These are phyloP conservation scores for Caprella mutica DNA, from an alignment of 2,888 invertebrate genomes.

Conservation along the genomic window DNA sequence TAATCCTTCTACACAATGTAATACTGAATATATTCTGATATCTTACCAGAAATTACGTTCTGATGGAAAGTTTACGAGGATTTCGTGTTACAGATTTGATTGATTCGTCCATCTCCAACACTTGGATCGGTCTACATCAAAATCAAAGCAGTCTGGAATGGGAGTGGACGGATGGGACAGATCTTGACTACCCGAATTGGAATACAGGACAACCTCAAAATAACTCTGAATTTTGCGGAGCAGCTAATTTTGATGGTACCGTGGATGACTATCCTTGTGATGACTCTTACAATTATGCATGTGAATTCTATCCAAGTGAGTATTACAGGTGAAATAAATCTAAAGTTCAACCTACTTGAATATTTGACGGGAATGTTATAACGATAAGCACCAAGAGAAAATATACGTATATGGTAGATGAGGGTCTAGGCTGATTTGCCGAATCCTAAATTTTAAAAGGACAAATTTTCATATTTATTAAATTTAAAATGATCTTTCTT, in stretches of 20 bases:
- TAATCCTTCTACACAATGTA: neutral
- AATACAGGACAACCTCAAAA: neutral
- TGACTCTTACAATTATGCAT: neutral
- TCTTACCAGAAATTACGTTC: neutral
- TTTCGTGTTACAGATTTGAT: neutral
- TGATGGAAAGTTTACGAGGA: neutral
- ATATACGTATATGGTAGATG: too few species aligned
- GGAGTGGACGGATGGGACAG: slow-evolving; percentile 15
- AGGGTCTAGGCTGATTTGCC: too few species aligned
- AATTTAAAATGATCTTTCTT: too few species aligned
- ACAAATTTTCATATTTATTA: too few species aligned
- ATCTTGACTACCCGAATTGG: slow-evolving; percentile 12
- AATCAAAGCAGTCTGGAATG: neutral
- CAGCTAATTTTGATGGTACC: neutral
- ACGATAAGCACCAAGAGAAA: too few species aligned
- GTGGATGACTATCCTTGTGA: neutral
- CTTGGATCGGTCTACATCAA: neutral
- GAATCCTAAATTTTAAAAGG: too few species aligned
- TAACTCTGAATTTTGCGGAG: neutral
- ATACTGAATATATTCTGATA: neutral
- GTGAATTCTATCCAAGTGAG: slow-evolving; percentile 7
- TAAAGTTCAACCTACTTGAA: too few species aligned
- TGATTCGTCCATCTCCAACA: neutral
- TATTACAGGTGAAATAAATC: too few species aligned
- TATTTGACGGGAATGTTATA: too few species aligned